Evolutionary conservation across 2,888 invertebrate genomes (phyloP).

Genomic region (Pandemis corylana): DNA sequence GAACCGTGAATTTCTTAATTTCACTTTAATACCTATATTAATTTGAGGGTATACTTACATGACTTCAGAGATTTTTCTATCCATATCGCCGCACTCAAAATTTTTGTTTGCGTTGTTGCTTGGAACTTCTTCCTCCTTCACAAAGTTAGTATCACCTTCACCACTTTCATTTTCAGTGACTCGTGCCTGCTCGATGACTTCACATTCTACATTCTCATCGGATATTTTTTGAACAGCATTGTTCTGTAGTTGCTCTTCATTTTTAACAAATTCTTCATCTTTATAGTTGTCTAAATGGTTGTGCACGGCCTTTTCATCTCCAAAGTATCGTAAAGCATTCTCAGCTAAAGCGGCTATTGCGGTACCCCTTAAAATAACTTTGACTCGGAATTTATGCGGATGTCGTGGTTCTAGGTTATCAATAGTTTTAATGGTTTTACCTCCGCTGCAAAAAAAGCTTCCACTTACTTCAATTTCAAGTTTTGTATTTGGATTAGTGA

Average conservation of each 20-base stretch:
- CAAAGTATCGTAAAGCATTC: slow-evolving; percentile 58
- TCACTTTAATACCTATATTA: too few species aligned
- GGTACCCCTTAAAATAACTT: slow-evolving; percentile 61
- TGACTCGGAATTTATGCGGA: slow-evolving; percentile 79
- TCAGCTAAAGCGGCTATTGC: slow-evolving; percentile 56
- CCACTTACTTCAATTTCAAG: too few species aligned
- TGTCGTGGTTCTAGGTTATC: slow-evolving; percentile 76
- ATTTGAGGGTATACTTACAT: slow-evolving; percentile 6
- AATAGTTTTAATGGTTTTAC: slow-evolving; percentile 69
- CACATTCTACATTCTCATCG: not conserved
- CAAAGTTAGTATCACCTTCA: not conserved
- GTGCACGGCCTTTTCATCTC: slow-evolving; percentile 53
- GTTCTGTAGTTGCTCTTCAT: slow-evolving; percentile 5
- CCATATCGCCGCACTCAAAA: not conserved
- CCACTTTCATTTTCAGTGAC: not conserved
- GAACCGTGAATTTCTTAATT: not conserved
- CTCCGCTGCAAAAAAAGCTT: slow-evolving; percentile 68
- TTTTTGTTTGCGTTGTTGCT: not conserved
- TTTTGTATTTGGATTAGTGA: too few species aligned
- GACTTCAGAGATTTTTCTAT: not conserved
- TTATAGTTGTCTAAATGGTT: slow-evolving; percentile 47
- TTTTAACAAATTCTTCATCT: slow-evolving; percentile 25
- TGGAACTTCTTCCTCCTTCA: not conserved
- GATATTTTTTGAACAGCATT: not conserved
- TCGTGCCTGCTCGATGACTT: not conserved